These are phyloP conservation scores for Palaemon carinicauda DNA, from an alignment of 1,140 invertebrate genomes.

Conservation along the genomic window DNA sequence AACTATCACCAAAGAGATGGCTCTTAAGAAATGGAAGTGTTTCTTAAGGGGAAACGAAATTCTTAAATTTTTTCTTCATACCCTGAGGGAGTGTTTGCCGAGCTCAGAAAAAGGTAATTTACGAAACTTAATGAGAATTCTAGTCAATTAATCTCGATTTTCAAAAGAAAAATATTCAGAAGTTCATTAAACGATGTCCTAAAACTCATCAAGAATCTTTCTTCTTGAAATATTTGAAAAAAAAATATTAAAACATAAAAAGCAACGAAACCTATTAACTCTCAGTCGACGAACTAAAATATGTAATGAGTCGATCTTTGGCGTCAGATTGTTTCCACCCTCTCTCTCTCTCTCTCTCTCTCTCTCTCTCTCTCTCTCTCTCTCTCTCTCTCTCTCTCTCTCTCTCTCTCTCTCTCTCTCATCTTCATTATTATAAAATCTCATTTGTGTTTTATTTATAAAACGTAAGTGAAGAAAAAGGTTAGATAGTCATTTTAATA, in stretches of 20 bases:
- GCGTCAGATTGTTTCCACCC: no score
- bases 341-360: neutral
- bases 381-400: neutral
- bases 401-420: neutral
- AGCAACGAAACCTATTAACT: no score
- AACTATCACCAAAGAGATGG: no score
- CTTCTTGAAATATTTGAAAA: conserved; percentile 52
- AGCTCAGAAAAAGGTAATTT: conserved; percentile 62
- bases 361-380: neutral
- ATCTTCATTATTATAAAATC: no score
- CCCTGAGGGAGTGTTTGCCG: conserved; percentile 62
- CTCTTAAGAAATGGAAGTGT: no score
- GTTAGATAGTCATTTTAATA: no score
- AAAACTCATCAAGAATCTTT: conserved; percentile 50
- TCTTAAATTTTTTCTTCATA: conserved; percentile 48
- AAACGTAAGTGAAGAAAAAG: no score
- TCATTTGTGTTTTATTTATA: no score
- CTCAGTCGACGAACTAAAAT: no score
- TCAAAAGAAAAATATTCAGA: no score
- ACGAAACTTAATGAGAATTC: conserved; percentile 63
- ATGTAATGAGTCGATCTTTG: neutral
- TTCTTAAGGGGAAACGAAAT: conserved; percentile 47
- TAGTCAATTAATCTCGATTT: no score
- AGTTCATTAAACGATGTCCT: conserved; percentile 62
- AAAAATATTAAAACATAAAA: no score